phyloP scores from a whole-genome alignment of 2,888 invertebrate genomes.

The Amphipoea lucens region DNA sequence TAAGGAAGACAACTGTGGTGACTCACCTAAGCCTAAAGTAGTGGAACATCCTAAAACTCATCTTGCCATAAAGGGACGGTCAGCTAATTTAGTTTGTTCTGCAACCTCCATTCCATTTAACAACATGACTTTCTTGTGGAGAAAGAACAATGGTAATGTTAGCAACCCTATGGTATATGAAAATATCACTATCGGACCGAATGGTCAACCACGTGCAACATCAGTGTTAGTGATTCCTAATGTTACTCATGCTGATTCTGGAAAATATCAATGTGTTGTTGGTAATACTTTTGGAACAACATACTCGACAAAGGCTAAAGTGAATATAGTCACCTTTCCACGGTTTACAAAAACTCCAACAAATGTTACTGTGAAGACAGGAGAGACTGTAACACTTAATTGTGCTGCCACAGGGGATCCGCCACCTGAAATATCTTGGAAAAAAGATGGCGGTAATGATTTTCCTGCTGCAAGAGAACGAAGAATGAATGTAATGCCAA shows the following conservation, averaged over 20 bases:
- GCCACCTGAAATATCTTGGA: constrained; percentile 96
- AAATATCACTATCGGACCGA: constrained; percentile 85
- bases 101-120: constrained; percentile 95
- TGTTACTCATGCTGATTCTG: constrained; percentile 95
- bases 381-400: constrained; percentile 96
- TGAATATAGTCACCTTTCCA: constrained; percentile 97
- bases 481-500: constrained; percentile 97
- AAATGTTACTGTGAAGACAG: constrained; percentile 95
- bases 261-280: constrained; percentile 97
- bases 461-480: constrained; percentile 98
- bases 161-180: constrained; percentile 86
- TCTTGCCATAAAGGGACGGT: constrained; percentile 96
- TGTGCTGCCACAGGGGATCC: constrained; percentile 98
- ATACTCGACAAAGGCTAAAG: constrained; percentile 96
- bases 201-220: constrained; percentile 92
- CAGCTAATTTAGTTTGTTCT: constrained; percentile 95
- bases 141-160: constrained; percentile 93
- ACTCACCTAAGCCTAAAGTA: constrained; percentile 96
- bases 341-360: constrained; percentile 95
- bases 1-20: constrained; percentile 93
- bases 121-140: constrained; percentile 96
- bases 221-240: constrained; percentile 94
- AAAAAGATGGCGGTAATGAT: constrained; percentile 97
- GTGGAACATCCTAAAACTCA: constrained; percentile 95
- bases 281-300: constrained; percentile 96